Conservation (phyloP, 2,888 invertebrate genomes). For the Drosophila nigritarsus region DNA sequence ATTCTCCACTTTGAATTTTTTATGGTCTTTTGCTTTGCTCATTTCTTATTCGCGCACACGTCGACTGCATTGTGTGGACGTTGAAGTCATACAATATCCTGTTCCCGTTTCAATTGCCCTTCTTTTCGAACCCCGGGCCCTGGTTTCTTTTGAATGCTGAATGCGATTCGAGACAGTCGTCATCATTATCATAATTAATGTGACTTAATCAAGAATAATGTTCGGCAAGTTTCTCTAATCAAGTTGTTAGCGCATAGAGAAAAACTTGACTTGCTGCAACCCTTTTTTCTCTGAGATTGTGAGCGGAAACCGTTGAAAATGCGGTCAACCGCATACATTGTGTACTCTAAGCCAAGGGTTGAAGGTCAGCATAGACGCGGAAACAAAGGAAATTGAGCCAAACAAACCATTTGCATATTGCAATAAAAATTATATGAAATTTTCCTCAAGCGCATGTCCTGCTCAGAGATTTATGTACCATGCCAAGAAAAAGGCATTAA, state of each 20-base stretch:
- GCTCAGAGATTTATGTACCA: conserved; percentile 72
- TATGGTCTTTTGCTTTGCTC: conserved; percentile 36
- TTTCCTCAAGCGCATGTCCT: conserved; percentile 52
- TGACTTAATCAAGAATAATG: conserved; percentile 83
- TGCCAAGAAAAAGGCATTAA: conserved; percentile 40
- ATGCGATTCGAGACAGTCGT: conserved; percentile 67
- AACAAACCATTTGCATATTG: conserved; percentile 71
- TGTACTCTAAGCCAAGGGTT: conserved; percentile 56
- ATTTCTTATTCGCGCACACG: conserved; percentile 72
- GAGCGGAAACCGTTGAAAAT: conserved; percentile 56
- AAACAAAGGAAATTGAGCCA: conserved; percentile 22
- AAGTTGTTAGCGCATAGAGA: conserved; percentile 63
- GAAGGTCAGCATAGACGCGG: conserved; percentile 64
- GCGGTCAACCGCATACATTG: conserved; percentile 79
- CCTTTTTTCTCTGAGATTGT: conserved; percentile 34
- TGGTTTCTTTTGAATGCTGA: conserved; percentile 7
- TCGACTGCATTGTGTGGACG: conserved; percentile 37
- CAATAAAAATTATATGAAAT: conserved; percentile 65
- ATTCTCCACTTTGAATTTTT: conserved; percentile 29
- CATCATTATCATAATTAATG: conserved; percentile 83
- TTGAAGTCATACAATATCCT: conserved; percentile 62
- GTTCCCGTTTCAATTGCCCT: conserved; percentile 82
- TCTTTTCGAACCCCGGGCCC: conserved; percentile 21
- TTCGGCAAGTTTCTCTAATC: conserved; percentile 64
- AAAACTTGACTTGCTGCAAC: conserved; percentile 35